Evolutionary conservation across 2,797 vertebrate species (phyloP).

Genomic region (Molossus alvarezi): DNA sequence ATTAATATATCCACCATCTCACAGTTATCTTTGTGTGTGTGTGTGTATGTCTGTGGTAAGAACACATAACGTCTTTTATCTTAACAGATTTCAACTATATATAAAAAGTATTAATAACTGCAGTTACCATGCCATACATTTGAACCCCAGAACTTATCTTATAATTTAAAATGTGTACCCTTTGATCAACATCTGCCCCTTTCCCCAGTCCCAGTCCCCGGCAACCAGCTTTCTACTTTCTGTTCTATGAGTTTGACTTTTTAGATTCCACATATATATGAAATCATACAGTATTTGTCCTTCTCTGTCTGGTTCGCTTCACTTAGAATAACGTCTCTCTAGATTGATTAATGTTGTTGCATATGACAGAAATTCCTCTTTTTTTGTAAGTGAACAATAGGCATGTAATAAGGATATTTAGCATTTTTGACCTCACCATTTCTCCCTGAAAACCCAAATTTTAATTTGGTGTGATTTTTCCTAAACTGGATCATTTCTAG

Average conservation of each 20-base stretch:
- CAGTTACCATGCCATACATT: not conserved
- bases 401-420: not conserved
- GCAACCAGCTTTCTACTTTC: not conserved
- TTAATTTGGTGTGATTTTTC: not conserved
- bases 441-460: not conserved
- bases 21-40: not conserved
- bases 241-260: not conserved
- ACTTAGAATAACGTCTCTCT: not conserved
- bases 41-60: too few species aligned
- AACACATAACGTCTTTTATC: not conserved
- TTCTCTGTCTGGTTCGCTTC: not conserved
- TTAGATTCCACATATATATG: not conserved
- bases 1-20: not conserved
- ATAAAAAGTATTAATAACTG: not conserved
- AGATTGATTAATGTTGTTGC: not conserved
- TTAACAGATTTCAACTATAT: not conserved
- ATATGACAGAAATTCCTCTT: too few species aligned
- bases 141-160: not conserved
- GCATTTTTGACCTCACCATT: not conserved
- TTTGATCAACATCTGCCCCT: not conserved
- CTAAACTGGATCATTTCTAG: not conserved
- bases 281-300: not conserved
- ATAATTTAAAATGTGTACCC: not conserved
- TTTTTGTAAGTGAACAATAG: not conserved
- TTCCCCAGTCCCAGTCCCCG: not conserved